Evolutionary conservation across 2,888 invertebrate species (phyloP), one percentile per base, ranked within the genome.

Genomic region (Acrobasis consociella): DNA sequence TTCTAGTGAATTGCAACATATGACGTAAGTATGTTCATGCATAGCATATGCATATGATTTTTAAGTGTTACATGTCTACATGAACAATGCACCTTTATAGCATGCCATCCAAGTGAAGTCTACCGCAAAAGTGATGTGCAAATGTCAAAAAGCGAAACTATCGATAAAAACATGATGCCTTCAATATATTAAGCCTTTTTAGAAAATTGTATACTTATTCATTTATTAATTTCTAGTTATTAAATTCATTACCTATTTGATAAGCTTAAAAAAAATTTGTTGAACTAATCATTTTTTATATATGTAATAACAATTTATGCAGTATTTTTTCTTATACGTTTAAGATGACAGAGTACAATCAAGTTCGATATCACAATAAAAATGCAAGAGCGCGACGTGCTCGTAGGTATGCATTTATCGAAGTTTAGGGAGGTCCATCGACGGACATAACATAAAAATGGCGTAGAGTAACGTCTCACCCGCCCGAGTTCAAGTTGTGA

Each of bases 31-130:
- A 10, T n/a, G n/a, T n/a, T n/a, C n/a, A n/a, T n/a, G n/a, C 46
- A 46, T 13, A n/a, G 46, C 46, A 46, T 31, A 31, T 42, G 42
- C 42, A 10, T 46, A 46, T 46, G 46, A 11, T 46, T 46, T 46
- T 46, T 13, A 46, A 11, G 75, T 70, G 72, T 75, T 75, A 82
- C 82, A 87, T 83, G 86, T 31, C 83, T 83, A 81, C 83, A 89
- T 84, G 84, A 84, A 86, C 87, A 89, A 89, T 87, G 86, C 86
- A 82, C 88, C 87, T 89, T 86, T 89, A 87, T 83, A 85, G 85
- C 84, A 85, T 84, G 83, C 85, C 74, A 83, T 81, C 82, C 84
- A 80, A 81, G 80, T 81, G 75, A 77, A 75, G 74, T 75, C 75
- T 69, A 80, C 80, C 78, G 69, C 81, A 80, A 69, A 64, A 84